Percentiles rank a stretch among this genome's conserved stretches.
phyloP scores from a whole-genome alignment of 2,888 invertebrate genomes.

The Nemotelus nigrinus region DNA sequence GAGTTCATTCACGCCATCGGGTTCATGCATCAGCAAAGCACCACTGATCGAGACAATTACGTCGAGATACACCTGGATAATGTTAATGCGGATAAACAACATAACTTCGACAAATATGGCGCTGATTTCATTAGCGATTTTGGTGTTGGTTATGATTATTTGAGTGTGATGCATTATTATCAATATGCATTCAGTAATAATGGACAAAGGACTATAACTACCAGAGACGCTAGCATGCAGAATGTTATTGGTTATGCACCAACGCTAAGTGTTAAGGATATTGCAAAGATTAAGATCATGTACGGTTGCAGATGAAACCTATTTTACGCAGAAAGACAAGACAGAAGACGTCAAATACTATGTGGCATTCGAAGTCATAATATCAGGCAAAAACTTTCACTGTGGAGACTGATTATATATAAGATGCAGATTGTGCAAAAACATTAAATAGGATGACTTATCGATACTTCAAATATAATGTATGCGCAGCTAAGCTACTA shows the following conservation, averaged over 20 bases:
- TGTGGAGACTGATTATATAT: no score
- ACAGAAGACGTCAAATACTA: no score
- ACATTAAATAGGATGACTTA: no score
- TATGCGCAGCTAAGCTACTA: no score
- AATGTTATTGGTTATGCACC: slow-evolving; percentile 72
- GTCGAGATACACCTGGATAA: slow-evolving; percentile 68
- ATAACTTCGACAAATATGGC: slow-evolving; percentile 76
- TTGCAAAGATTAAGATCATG: slow-evolving; percentile 75
- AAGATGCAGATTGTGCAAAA: no score
- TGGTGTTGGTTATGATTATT: slow-evolving; percentile 78
- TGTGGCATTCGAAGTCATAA: no score
- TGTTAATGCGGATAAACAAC: slow-evolving; percentile 67
- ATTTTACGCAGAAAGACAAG: no score
- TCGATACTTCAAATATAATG: no score
- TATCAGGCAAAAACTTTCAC: no score
- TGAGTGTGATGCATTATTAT: slow-evolving; percentile 84
- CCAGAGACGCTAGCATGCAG: background rate
- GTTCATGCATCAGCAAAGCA: slow-evolving; percentile 83
- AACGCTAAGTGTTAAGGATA: slow-evolving; percentile 73
- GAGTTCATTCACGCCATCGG: slow-evolving; percentile 82
- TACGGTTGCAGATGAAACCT: slow-evolving; percentile 60
- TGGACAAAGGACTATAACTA: slow-evolving; percentile 69
- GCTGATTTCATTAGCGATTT: slow-evolving; percentile 69
- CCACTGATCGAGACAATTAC: slow-evolving; percentile 76
- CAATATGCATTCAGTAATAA: slow-evolving; percentile 77